Evolutionary conservation across 2,797 vertebrate species (phyloP), one percentile per base, ranked within the genome.

Genomic region (Molossus alvarezi): DNA sequence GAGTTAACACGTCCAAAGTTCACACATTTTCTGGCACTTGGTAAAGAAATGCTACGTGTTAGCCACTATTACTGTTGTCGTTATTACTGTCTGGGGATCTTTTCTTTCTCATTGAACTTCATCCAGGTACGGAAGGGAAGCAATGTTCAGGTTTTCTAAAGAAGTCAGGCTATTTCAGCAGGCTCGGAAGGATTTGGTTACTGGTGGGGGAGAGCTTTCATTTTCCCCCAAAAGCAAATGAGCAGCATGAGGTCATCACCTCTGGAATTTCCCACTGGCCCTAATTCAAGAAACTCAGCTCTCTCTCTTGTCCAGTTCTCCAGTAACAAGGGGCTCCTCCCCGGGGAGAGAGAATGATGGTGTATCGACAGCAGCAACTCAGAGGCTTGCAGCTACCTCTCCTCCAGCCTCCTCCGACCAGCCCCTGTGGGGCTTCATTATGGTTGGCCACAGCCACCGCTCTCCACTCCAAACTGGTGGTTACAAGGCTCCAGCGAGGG

Each of bases 401-500:
- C 58, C 27, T 13, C 48, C 51, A 1, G 6, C 9, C 81, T 83
- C 27, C 45, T 67, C 65, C 17, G 72, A 81, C 71, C 67, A 77
- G 57, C 9, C 12, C 53, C 89, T 37, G 27, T 67, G 75, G 58
- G 60, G 37, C 86, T 76, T 86, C 45, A 71, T 80, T 90, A 79
- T 81, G 73, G 81, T 37, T 94, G 84, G 90, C 93, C 71, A 4
- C 58, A 80, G 73, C 58, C 92, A 41, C 37, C 45, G 82, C 41
- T 37, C 79, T 94, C 25, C 55, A 91, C 75, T 97, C 92, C 91
- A 94, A 92, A 92, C 65, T 25, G n/a, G 64, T 96, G 51, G 84
- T 93, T 96, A 96, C 48, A 9, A 96, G 92, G 91, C 96, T 96
- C 96, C 95, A 95, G 72, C 55, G 67, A 92, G 76, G 58, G 71